phyloP scores from a whole-genome alignment of 2,113 vertebrate species.

The Nothocercus nigrocapillus region DNA sequence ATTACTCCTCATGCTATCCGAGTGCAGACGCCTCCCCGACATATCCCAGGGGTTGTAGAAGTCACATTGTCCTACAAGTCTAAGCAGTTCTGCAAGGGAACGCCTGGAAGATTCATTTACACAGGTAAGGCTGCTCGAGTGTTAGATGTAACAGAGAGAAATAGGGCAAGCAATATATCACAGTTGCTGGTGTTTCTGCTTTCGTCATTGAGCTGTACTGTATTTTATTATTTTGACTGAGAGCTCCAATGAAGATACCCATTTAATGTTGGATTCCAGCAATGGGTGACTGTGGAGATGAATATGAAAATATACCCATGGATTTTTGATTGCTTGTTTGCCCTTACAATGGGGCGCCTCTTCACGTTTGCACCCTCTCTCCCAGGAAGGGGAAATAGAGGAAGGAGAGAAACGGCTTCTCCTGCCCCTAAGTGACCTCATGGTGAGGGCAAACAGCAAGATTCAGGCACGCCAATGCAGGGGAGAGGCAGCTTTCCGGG shows the following conservation, averaged over 20 bases:
- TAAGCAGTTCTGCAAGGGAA: slow-evolving; percentile 99
- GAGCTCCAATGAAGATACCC: background rate
- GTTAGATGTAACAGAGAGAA: background rate
- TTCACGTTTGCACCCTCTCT: background rate
- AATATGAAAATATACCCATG: background rate
- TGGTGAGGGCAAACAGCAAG: background rate
- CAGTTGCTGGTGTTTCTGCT: background rate
- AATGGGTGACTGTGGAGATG: background rate
- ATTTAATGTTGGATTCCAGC: background rate
- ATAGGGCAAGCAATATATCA: background rate
- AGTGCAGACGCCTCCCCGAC: slow-evolving; percentile 96
- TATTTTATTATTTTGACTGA: background rate
- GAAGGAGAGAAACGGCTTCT: background rate
- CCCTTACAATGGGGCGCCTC: background rate
- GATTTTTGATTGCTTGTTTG: background rate
- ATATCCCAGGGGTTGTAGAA: slow-evolving; percentile 98
- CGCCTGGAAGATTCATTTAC: slow-evolving; percentile 99
- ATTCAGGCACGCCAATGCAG: background rate
- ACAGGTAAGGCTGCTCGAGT: slow-evolving; percentile 85
- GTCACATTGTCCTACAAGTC: slow-evolving; percentile 99
- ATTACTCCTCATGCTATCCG: slow-evolving; percentile 98
- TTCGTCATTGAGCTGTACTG: background rate
- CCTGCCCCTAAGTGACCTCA: background rate
- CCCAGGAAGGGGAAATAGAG: background rate
- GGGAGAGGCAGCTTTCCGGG: background rate